Conservation (phyloP, 1,140 invertebrate genomes). For the Adoxophyes honmai region DNA sequence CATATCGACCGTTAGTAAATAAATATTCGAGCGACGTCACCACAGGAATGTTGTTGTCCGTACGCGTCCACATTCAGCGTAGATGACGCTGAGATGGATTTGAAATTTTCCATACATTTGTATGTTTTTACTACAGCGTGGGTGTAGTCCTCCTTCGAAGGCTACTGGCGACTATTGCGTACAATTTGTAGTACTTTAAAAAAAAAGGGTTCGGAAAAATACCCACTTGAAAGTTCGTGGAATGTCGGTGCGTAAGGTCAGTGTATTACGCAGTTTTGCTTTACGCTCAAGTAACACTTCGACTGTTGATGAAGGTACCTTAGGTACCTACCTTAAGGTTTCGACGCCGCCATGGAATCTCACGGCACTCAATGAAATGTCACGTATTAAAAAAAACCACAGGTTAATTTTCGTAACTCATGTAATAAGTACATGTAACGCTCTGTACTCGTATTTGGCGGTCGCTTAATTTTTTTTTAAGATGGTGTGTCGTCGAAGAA, state of each 20-base stretch:
- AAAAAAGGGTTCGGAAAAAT: constrained; percentile 3
- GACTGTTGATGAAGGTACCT: no score
- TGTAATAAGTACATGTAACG: no score
- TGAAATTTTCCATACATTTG: constrained; percentile 13
- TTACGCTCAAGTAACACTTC: background rate
- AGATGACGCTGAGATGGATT: constrained; percentile 6
- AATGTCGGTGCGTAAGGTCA: constrained; percentile 3
- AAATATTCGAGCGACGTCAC: constrained; percentile 6
- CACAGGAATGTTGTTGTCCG: constrained; percentile 1
- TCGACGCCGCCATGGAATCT: no score
- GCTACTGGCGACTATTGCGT: constrained; percentile 1
- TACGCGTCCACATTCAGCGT: background rate
- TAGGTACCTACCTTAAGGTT: no score
- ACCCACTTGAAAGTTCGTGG: constrained; percentile 1
- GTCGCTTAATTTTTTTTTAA: no score
- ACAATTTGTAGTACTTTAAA: background rate
- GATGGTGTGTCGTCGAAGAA: no score
- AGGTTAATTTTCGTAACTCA: no score
- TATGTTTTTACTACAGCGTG: background rate
- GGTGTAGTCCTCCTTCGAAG: constrained; percentile 2
- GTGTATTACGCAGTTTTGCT: constrained; percentile 5
- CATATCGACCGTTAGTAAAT: no score
- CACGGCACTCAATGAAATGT: no score
- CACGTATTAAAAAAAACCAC: no score
- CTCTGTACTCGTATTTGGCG: no score